Evolutionary conservation across 2,888 invertebrate species (phyloP), one percentile per base, ranked within the genome.

Genomic region (Perizoma affinitatum): DNA sequence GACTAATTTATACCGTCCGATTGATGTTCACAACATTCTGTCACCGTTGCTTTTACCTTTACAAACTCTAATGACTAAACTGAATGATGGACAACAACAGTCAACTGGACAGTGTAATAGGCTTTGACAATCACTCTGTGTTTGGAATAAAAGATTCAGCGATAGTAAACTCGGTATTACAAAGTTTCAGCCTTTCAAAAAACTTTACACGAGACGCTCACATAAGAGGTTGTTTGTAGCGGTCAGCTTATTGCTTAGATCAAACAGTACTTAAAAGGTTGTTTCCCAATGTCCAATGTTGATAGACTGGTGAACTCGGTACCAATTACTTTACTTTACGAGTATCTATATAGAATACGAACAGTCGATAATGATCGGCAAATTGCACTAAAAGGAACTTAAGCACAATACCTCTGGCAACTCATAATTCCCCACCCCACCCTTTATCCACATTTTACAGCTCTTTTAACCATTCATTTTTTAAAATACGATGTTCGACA

Each of bases 401-500:
- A 70, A 78, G 73, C 70, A 78, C 78, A 78, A 78, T 79, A 74
- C 74, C 74, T 72, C 74, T 63, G 67, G 71, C 68, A 72, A 46
- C 74, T 76, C 73, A 70, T 80, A 77, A 82, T 80, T 76, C 68
- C 70, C 75, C 73, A 72, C 70, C 69, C 67, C 62, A 64, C 60
- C 65, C 43, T 62, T 57, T 58, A 61, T 80, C 73, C 76, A 79
- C 82, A 83, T 83, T 87, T 83, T 75, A 82, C 79, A 83, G 80
- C 78, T 82, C 80, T 84, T 86, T 86, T 83, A 84, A 84, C 84
- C 84, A 80, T 88, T 86, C 87, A 84, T 87, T 88, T 86, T 22
- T 89, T 83, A 83, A 86, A 90, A 88, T 85, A 89, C 86, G 86
- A 83, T 87, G 89, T 90, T 88, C 88, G 84, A 90, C 90, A 90